phyloP scores from a whole-genome alignment of 2,888 invertebrate species.

The Tineola bisselliella region DNA sequence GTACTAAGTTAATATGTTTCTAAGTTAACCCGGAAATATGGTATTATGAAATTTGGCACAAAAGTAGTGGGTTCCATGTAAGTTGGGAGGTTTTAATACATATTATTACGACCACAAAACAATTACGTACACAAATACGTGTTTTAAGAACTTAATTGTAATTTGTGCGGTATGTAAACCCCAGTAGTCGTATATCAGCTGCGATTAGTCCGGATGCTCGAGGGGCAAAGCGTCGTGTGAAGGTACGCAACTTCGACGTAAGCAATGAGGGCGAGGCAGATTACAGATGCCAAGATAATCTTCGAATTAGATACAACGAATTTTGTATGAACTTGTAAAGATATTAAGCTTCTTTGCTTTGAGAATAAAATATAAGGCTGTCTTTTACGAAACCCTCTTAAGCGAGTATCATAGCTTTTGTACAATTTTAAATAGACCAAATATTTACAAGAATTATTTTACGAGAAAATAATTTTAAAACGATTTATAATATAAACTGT shows the following conservation, averaged over 20 bases:
- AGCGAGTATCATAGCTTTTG: slow-evolving; percentile 22
- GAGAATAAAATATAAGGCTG: slow-evolving; percentile 55
- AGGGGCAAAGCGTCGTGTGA: slow-evolving; percentile 14
- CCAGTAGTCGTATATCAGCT: background rate
- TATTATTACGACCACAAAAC: too few species aligned
- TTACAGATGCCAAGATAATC: slow-evolving; percentile 66
- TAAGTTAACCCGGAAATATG: slow-evolving; percentile 43
- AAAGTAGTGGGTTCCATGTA: slow-evolving; percentile 29
- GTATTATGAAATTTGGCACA: slow-evolving; percentile 61
- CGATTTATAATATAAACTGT: too few species aligned
- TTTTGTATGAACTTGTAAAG: slow-evolving; percentile 61
- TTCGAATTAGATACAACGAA: slow-evolving; percentile 63
- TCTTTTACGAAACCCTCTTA: slow-evolving; percentile 40
- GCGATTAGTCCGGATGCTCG: background rate
- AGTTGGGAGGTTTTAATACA: slow-evolving; percentile 15
- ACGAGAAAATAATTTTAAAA: too few species aligned
- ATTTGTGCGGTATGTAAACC: too few species aligned
- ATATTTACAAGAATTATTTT: too few species aligned
- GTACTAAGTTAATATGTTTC: slow-evolving; percentile 7
- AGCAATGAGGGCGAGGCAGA: slow-evolving; percentile 44
- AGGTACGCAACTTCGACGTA: slow-evolving; percentile 19
- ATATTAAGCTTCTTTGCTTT: slow-evolving; percentile 54
- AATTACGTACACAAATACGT: too few species aligned
- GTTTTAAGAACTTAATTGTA: too few species aligned
- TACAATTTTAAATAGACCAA: too few species aligned